Conservation (phyloP, 1,140 invertebrate genomes). For the Aphidius ervi region DNA sequence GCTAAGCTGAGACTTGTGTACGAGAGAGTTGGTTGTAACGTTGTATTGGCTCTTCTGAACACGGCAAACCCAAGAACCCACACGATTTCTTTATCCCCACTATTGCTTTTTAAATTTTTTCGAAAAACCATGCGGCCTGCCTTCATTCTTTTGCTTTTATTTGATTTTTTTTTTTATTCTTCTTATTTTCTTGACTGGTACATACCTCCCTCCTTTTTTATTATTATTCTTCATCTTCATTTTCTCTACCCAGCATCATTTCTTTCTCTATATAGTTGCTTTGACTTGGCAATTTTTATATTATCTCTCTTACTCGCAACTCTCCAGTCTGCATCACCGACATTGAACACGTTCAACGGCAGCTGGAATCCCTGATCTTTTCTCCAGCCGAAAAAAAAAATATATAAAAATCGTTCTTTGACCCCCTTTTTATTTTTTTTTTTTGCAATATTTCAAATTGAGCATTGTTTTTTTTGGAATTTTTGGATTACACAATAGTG, state of each 20-base stretch:
- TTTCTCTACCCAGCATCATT: slow-evolving; percentile 27
- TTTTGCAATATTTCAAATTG: not conserved
- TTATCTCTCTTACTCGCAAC: slow-evolving; percentile 22
- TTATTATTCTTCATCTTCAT: slow-evolving; percentile 41
- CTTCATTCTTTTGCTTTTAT: slow-evolving; percentile 8
- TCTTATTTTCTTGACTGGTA: too few species aligned
- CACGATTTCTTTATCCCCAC: slow-evolving; percentile 35
- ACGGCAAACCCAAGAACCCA: slow-evolving; percentile 26
- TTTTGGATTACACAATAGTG: too few species aligned
- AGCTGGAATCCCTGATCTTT: slow-evolving; percentile 38
- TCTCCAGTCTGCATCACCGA: slow-evolving; percentile 26
- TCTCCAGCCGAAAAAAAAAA: slow-evolving; percentile 16
- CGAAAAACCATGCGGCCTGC: slow-evolving; percentile 28
- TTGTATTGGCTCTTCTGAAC: too few species aligned
- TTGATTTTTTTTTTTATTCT: too few species aligned
- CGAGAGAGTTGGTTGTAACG: too few species aligned
- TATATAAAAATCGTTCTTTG: slow-evolving; percentile 41
- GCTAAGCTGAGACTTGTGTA: too few species aligned
- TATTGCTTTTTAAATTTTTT: slow-evolving; percentile 14
- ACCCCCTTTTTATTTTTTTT: slow-evolving; percentile 32
- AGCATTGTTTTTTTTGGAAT: not conserved
- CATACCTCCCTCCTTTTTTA: slow-evolving; percentile 2
- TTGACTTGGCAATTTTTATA: slow-evolving; percentile 3
- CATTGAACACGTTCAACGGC: slow-evolving; percentile 53
- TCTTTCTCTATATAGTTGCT: not conserved